A percentile compares a stretch with the other conserved stretches of the same genome.
phyloP scores from a whole-genome alignment of 2,113 vertebrate species.

The Zingel zingel region DNA sequence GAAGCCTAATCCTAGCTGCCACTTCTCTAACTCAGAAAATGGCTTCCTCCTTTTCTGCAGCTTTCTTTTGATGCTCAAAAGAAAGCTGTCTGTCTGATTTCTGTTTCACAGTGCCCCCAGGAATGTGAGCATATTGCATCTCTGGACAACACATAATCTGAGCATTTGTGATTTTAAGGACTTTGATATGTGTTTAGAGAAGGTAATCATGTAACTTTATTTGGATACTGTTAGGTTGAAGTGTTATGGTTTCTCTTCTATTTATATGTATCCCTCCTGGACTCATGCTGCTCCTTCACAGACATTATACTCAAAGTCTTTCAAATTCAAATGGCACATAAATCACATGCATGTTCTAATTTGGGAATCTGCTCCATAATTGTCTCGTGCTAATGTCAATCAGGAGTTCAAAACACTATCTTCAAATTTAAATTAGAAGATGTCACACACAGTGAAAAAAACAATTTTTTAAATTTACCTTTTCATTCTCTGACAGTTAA shows the following conservation, averaged over 20 bases:
- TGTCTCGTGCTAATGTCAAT: background rate
- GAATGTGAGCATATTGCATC: too few species aligned
- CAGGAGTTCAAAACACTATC: background rate
- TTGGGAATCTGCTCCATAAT: background rate
- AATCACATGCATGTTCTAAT: background rate
- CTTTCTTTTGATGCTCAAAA: too few species aligned
- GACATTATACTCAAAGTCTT: background rate
- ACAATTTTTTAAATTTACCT: background rate
- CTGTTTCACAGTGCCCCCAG: too few species aligned
- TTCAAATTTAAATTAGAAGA: background rate
- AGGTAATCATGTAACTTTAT: too few species aligned
- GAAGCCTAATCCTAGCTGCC: too few species aligned
- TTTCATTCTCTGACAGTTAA: background rate
- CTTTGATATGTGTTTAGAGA: background rate
- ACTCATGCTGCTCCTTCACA: background rate
- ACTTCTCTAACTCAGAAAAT: too few species aligned
- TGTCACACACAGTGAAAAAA: background rate
- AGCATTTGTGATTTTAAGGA: background rate
- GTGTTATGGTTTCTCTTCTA: too few species aligned
- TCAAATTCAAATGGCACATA: background rate
- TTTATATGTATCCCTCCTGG: background rate
- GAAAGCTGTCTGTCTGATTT: too few species aligned
- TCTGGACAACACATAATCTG: background rate
- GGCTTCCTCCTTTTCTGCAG: too few species aligned
- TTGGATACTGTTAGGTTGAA: too few species aligned